Conservation (phyloP, 2,888 invertebrate genomes). For the Cheilosia variabilis region DNA sequence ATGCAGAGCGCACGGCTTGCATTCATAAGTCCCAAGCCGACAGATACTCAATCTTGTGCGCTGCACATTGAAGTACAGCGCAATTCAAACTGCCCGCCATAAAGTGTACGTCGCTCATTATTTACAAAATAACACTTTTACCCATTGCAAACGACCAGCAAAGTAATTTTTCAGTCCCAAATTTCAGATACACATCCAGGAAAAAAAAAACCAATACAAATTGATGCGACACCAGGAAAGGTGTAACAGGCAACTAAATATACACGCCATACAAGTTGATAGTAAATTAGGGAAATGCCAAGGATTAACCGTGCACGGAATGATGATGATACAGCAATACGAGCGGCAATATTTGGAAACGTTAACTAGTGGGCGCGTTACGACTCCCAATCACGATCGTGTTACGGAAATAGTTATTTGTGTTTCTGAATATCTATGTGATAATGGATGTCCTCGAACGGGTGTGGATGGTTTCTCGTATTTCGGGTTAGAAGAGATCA, state of each 20-base stretch:
- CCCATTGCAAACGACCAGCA: too few species aligned
- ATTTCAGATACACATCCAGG: neutral
- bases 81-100: neutral
- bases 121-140: neutral
- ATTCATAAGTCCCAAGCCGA: neutral
- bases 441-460: neutral
- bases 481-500: neutral
- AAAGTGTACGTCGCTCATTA: neutral
- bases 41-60: neutral
- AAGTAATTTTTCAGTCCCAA: too few species aligned
- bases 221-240: neutral
- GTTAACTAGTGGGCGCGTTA: constrained; percentile 7
- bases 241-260: neutral
- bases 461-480: neutral
- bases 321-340: constrained; percentile 29
- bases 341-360: constrained; percentile 12
- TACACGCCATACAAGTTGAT: constrained; percentile 2
- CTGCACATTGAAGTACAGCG: neutral
- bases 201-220: neutral
- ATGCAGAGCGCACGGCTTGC: neutral
- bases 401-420: neutral
- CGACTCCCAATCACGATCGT: neutral
- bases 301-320: constrained; percentile 56
- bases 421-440: neutral
- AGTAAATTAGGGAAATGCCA: constrained; percentile 51